phyloP scores from a whole-genome alignment of 2,113 vertebrate genomes.

The Thinocorus orbignyianus region DNA sequence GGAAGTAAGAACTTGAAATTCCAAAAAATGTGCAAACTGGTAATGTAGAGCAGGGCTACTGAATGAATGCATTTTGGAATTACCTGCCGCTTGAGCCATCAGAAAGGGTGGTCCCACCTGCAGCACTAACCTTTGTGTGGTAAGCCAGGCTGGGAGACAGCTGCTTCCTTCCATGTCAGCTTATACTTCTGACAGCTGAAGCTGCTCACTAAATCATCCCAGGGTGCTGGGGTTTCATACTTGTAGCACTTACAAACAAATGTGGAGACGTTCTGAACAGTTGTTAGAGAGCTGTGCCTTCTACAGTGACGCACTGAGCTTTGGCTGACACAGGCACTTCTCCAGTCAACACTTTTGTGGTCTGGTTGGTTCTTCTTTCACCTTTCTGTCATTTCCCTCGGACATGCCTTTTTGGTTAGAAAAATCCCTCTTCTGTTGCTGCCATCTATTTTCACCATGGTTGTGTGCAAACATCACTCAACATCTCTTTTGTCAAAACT shows the following conservation, averaged over 20 bases:
- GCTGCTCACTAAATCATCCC: background rate
- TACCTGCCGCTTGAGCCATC: background rate
- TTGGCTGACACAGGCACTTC: background rate
- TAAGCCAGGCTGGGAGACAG: background rate
- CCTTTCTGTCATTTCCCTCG: background rate
- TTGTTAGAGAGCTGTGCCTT: background rate
- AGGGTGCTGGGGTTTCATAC: background rate
- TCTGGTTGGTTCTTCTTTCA: background rate
- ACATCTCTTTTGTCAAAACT: background rate
- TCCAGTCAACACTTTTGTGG: background rate
- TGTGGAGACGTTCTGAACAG: background rate
- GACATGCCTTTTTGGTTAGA: background rate
- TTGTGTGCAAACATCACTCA: background rate
- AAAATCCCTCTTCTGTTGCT: background rate
- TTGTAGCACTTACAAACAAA: background rate
- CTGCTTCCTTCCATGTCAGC: background rate
- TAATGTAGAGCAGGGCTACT: background rate
- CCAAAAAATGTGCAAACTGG: background rate
- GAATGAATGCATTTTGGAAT: background rate
- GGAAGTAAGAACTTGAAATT: background rate
- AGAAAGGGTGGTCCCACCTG: background rate
- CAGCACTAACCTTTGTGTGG: background rate
- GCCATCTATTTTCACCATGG: background rate
- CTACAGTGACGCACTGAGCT: background rate
- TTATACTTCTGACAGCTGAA: background rate